phyloP scores from a whole-genome alignment of 2,113 vertebrate species.

The Sphyrna mokarran region DNA sequence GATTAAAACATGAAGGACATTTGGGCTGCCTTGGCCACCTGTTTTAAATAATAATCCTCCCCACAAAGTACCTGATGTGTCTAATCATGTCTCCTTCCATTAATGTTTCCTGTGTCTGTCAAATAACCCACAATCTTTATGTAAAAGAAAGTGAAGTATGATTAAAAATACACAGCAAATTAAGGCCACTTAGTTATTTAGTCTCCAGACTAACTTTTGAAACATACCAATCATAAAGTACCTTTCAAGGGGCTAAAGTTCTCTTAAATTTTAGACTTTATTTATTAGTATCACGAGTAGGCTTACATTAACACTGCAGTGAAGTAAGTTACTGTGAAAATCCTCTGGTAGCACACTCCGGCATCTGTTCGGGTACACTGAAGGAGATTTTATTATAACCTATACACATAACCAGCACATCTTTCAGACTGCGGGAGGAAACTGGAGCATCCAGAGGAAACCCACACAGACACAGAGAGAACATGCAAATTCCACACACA shows the following conservation, averaged over 20 bases:
- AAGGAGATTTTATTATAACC: no score
- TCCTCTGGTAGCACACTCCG: no score
- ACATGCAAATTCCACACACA: no score
- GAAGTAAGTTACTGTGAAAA: no score
- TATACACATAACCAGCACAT: no score
- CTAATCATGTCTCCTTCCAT: neutral
- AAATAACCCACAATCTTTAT: neutral
- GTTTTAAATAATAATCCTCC: constrained; percentile 8
- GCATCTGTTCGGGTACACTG: no score
- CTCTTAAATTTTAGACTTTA: neutral
- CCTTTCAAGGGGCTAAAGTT: neutral
- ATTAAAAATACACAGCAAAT: neutral
- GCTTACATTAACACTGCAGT: no score
- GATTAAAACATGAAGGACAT: neutral
- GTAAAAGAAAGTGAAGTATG: neutral
- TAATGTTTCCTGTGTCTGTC: neutral
- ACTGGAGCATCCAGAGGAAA: no score
- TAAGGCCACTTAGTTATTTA: neutral
- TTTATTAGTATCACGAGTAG: no score
- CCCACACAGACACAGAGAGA: no score
- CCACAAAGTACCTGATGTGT: constrained; percentile 18
- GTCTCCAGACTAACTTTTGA: neutral
- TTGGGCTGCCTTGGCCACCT: constrained; percentile 8
- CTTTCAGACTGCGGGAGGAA: no score
- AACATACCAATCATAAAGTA: neutral